These are phyloP conservation scores for Spialia ferax DNA, from an alignment of 2,888 invertebrate genomes.

Conservation along the genomic window DNA sequence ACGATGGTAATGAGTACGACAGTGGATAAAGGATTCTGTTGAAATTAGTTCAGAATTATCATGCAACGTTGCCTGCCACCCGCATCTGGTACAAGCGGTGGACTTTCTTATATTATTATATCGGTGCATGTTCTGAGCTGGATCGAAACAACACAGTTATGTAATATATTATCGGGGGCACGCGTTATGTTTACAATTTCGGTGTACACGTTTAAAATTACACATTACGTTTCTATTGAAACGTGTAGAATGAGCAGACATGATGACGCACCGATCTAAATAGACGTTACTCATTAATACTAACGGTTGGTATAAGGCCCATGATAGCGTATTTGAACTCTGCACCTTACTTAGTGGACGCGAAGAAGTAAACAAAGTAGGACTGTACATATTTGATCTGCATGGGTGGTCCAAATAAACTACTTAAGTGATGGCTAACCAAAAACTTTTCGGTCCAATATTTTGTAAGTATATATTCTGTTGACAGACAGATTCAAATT, in stretches of 20 bases:
- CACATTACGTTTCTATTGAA: constrained; percentile 31
- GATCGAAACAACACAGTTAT: constrained; percentile 4
- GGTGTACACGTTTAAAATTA: constrained; percentile 28
- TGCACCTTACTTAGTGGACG: constrained; percentile 30
- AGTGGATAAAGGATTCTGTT: constrained; percentile 49
- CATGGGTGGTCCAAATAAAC: constrained; percentile 57
- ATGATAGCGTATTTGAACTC: constrained; percentile 38
- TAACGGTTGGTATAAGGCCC: constrained; percentile 16
- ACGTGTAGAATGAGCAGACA: constrained; percentile 9
- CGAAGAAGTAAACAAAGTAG: constrained; percentile 45
- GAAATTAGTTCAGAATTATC: constrained; percentile 64
- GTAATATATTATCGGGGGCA: constrained; percentile 27
- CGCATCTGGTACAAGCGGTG: constrained; percentile 56
- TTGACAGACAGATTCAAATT: constrained; percentile 18
- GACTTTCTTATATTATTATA: constrained; percentile 20
- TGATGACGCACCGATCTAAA: constrained; percentile 33
- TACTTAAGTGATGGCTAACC: constrained; percentile 1
- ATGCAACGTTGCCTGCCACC: constrained; percentile 71
- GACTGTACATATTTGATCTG: constrained; percentile 46
- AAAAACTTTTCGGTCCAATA: constrained; percentile 32
- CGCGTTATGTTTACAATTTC: constrained; percentile 13
- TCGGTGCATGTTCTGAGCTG: not conserved
- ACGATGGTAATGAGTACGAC: constrained; percentile 12
- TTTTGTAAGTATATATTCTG: constrained; percentile 30
- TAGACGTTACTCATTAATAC: constrained; percentile 34